Evolutionary conservation across 2,888 invertebrate species (phyloP), one percentile per base, ranked within the genome.

Genomic region (Tinea trinotella): DNA sequence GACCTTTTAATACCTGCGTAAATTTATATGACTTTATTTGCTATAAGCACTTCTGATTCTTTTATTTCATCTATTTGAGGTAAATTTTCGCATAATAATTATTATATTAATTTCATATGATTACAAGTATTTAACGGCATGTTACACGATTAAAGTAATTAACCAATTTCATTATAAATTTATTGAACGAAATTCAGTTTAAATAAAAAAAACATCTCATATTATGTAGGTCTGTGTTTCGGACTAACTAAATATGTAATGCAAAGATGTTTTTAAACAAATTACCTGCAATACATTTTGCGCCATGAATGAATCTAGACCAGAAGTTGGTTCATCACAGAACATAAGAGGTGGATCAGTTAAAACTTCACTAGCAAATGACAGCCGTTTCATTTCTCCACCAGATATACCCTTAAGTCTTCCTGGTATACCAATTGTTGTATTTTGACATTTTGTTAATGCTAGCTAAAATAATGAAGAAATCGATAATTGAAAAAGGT

Each of bases 321-420:
- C 97, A 0, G 97, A 97, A 0, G 98, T 99, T 0, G 98, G 98
- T 67, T 99, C 99, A 67, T 99, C 99, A 71, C 98, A 98, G 71
- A 99, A 96, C 89, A 99, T 91, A 44, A 99, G 83, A 0, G 96
- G 92, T 0, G 99, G 99, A 82, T 99, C 95, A 0, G 97, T 98
- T 46, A 98, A 85, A 1, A 97, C 93, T 85, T 99, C 99, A n/a
- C 97, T 94, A 13, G 98, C 99, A 71, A 99, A 98, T 0, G 98
- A 94, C 9, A 99, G 84, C 55, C 98, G 88, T 74, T 98, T 98
- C 88, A 93, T 93, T 81, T 99, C 99, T 0, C 99, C 99, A 0
- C 99, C 99, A 0, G 97, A 98, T 56, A 98, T 92, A 0, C 98
- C 97, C 82, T 96, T 96, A 35, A 94, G 83, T 15, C 94, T 82